These are phyloP conservation scores for Silurus glanis DNA, from an alignment of 2,113 vertebrate genomes.

Conservation along the genomic window DNA sequence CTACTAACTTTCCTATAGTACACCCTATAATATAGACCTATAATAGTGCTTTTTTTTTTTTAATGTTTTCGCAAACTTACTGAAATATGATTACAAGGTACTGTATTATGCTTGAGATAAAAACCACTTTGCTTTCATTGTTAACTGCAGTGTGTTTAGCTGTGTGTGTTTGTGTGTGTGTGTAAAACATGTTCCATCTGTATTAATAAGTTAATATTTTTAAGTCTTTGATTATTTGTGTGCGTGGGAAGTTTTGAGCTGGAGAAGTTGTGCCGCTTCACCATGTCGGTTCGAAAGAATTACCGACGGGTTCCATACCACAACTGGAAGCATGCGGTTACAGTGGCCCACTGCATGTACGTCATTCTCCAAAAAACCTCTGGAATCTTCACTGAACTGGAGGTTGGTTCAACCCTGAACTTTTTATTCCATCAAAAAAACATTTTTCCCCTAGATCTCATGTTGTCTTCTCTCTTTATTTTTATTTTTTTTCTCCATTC, in stretches of 20 bases:
- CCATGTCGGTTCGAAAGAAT: slow-evolving; percentile 98
- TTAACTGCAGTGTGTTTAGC: no score
- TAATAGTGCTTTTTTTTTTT: no score
- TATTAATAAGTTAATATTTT: no score
- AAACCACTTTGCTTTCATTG: no score
- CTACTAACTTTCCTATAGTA: no score
- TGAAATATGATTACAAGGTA: no score
- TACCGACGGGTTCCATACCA: slow-evolving; percentile 98
- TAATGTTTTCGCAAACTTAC: no score
- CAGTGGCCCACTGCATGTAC: slow-evolving; percentile 96
- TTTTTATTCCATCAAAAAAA: background rate
- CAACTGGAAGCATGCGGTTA: slow-evolving; percentile 98
- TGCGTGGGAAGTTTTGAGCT: slow-evolving; percentile 85
- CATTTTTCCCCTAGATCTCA: background rate
- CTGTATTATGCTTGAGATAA: no score
- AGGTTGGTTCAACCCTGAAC: slow-evolving; percentile 74
- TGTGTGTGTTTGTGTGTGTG: no score
- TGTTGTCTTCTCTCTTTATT: background rate
- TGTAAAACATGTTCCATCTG: no score
- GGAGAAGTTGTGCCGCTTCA: slow-evolving; percentile 95
- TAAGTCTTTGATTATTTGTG: no score
- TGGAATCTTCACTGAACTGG: slow-evolving; percentile 89
- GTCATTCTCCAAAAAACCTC: slow-evolving; percentile 88
- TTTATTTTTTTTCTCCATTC: background rate
- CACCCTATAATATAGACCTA: no score